Base-by-base conservation (phyloP, 2,888 invertebrate genomes). In the Caenorhabditis sp. region DNA sequence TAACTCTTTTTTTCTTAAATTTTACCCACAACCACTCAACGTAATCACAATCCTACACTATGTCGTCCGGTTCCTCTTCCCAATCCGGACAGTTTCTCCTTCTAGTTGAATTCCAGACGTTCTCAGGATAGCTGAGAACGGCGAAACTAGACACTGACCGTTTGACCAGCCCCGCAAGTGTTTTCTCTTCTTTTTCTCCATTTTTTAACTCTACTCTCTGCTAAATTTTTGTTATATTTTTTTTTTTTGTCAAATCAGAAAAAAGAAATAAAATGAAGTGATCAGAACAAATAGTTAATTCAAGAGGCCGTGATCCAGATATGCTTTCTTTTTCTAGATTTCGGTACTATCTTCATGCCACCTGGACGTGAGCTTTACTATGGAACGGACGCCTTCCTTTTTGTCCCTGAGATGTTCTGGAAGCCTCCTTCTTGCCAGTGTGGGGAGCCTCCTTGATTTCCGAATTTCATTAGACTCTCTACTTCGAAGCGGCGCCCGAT, bases 81-180 rank as follows among this genome's bases (percentile, higher is more conserved):
- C 35, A 56, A 30, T 30, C 20, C 46, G 22, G 66, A 37, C 48
- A 52, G 43, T 61, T 17, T 7, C 11, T 35, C 8, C 35, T 39
- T 63, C 56, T 72, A 63, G 72, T 63, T 58, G 8, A n/a, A 37
- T 56, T 48, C n/a, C 37, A 37, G 55, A 24, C 26, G 43, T 70
- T 70, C 70, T 70, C 70, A 59, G 41, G 45, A 35, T 59, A 70
- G 52, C 59, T 58, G 70, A 70, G 70, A 70, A 70, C 43, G 8
- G 4, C 15, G 20, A 30, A 59, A 70, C 70, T 70, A 59, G 70
- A 70, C n/a, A n/a, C 6, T 17, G 17, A 27, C 7, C 32, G 13
- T 11, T 39, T 1, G 24, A 4, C 15, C 70, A 35, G 41, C 20
- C 32, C 45, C 68, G 41, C 50, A 68, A 50, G 48, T 71, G 48